Evolutionary conservation across 2,113 vertebrate species (phyloP).

Genomic region (Trematocara marginatum): DNA sequence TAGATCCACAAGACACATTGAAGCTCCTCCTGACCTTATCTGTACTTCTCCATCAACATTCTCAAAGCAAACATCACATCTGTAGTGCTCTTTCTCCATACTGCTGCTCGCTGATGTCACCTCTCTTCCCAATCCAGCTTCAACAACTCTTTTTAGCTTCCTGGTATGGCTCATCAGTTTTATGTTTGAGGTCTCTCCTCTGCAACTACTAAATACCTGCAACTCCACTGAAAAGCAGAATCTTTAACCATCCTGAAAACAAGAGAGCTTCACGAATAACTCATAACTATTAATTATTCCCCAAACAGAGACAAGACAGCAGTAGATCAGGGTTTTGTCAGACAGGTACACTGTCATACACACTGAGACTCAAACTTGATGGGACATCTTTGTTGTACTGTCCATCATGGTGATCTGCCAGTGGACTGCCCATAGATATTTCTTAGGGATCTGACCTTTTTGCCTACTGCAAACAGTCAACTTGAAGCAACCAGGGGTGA

Average conservation of each 20-base stretch:
- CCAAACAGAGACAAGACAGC: not conserved
- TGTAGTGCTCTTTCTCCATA: not conserved
- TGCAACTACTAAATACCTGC: not conserved
- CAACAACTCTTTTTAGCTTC: not conserved
- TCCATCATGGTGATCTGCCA: not conserved
- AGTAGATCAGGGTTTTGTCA: not conserved
- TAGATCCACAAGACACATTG: not conserved
- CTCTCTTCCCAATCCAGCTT: not conserved
- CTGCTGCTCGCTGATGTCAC: not conserved
- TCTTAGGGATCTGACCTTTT: not conserved
- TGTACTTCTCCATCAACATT: not conserved
- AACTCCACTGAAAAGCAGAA: not conserved
- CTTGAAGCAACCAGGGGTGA: not conserved
- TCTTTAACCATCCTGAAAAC: not conserved
- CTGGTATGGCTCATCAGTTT: not conserved
- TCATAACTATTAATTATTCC: not conserved
- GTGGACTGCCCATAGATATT: not conserved
- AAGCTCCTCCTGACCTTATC: not conserved
- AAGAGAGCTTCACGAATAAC: not conserved
- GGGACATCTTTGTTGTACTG: not conserved
- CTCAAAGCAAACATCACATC: not conserved
- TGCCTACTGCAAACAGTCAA: not conserved
- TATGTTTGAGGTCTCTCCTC: not conserved
- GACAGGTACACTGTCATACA: not conserved
- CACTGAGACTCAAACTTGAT: not conserved